Evolutionary conservation across 37 sponge, comb jelly and placozoan species (phyloP).

Genomic region (Geodia barretti): DNA sequence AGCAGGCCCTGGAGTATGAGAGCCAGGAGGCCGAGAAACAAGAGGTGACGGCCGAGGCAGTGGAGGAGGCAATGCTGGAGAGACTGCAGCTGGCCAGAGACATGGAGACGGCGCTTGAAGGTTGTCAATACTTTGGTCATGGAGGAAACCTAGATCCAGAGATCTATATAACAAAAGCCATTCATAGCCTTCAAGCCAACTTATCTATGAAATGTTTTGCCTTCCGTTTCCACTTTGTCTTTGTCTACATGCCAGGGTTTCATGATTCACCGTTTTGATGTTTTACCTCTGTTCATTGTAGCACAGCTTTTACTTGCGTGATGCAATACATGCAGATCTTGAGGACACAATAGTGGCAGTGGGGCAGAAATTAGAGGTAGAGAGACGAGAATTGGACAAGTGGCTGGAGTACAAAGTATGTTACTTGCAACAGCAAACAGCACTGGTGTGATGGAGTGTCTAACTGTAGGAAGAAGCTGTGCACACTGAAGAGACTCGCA

Average conservation of each 20-base stretch:
- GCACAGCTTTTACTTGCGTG: no score
- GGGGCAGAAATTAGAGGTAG: not conserved
- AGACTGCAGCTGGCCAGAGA: conserved; percentile 15
- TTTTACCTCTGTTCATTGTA: no score
- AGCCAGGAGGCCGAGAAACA: not conserved
- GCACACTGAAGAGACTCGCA: conserved; percentile 14
- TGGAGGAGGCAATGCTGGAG: conserved; percentile 48
- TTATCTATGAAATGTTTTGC: no score
- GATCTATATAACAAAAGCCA: not conserved
- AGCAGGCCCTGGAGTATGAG: conserved; percentile 42
- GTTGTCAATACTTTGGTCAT: conserved; percentile 1
- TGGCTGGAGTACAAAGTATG: conserved; percentile 20
- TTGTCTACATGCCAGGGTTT: no score
- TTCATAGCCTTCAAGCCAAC: no score
- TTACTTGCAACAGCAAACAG: not conserved
- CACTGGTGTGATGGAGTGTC: not conserved
- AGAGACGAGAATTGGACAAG: not conserved
- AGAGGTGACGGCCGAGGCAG: conserved; percentile 40
- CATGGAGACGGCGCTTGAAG: conserved; percentile 29
- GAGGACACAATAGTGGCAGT: not conserved
- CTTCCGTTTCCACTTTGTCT: no score
- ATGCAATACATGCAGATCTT: not conserved
- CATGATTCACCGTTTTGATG: no score
- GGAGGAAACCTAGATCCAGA: not conserved
- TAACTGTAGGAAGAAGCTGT: conserved; percentile 32